Evolutionary conservation across 1,140 invertebrate genomes (phyloP), one percentile per base, ranked within the genome.

Genomic region (Protaetia brevitarsis): DNA sequence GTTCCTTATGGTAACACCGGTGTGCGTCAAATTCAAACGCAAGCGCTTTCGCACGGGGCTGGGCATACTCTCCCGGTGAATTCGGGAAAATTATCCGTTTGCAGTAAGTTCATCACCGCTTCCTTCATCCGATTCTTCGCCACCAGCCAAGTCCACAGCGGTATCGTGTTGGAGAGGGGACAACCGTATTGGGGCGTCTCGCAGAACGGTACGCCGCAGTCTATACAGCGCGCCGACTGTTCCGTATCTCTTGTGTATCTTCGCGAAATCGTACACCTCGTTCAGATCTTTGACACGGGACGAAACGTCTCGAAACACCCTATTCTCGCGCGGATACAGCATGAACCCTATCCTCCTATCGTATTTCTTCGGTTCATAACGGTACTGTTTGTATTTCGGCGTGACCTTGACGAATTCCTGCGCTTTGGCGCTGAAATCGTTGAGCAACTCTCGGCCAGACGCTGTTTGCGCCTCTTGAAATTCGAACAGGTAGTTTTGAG

Each of bases 1-100:
- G 76, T 97, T 97, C 79, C 99, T 99, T 75, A 99, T 99, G 29
- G 97, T 99, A 1, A 99, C 97, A 5, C 97, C 84, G 0, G 6
- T 8, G 10, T 5, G 21, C 1, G 19, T 10, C 11, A 51, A 7
- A 13, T 21, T 23, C 56, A 99, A 16, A 98, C 96, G 81, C 97
- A 99, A 1, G 97, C 93, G 36, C 94, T 96, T 84, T 99, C 97
- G 82, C 97, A 99, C 2, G 97, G 97, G 11, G 97, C 96, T 7
- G 97, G 97, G 78, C 97, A 99, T 10, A 98, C 96, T 74, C 97
- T 84, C 1, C 97, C 97, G 56, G 97, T 99, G 76, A 99, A 99
- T 81, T 99, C 97, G 34, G 97, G 97, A 81, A 99, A 99, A 78
- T 99, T 99, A 77, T 99, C 99, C 1, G 97, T 99, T 79, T 99